These are phyloP conservation scores for Venustoraphidia nigricollis DNA, from an alignment of 2,888 invertebrate genomes.

Conservation along the genomic window DNA sequence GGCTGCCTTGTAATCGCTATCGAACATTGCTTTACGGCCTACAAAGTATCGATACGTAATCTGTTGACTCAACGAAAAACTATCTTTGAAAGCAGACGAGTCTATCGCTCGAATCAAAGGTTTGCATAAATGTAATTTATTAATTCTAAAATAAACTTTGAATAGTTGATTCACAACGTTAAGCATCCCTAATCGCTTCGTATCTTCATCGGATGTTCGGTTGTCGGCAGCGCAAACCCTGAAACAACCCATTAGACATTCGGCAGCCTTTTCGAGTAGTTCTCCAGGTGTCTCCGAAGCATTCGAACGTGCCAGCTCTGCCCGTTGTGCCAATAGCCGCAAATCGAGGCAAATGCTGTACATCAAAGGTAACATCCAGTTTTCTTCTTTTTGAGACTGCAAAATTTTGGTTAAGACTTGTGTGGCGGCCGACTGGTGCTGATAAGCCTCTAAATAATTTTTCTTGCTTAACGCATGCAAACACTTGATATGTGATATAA, in stretches of 20 bases:
- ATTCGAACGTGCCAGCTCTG: constrained; percentile 42
- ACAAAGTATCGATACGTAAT: constrained; percentile 96
- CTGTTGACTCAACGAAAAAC: constrained; percentile 81
- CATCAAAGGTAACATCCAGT: constrained; percentile 94
- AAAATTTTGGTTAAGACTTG: constrained; percentile 68
- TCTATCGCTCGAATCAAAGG: constrained; percentile 95
- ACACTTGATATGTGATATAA: constrained; percentile 57
- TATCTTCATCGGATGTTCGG: constrained; percentile 74
- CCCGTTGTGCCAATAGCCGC: constrained; percentile 65
- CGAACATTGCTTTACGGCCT: constrained; percentile 96
- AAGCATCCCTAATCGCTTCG: constrained; percentile 93
- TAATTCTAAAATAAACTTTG: constrained; percentile 72
- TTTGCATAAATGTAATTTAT: constrained; percentile 76
- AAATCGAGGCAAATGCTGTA: constrained; percentile 80
- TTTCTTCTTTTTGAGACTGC: constrained; percentile 81
- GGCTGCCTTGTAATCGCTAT: constrained; percentile 87
- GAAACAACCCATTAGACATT: constrained; percentile 84
- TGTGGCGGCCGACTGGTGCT: constrained; percentile 60
- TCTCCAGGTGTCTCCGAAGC: constrained; percentile 44
- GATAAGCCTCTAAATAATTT: constrained; percentile 54
- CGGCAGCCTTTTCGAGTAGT: constrained; percentile 83
- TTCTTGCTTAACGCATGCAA: constrained; percentile 32
- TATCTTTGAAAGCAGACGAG: constrained; percentile 75
- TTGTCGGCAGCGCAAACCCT: constrained; percentile 91
- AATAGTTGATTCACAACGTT: constrained; percentile 93